Percentiles rank a stretch among this genome's conserved stretches.
Evolutionary conservation across 2,888 invertebrate genomes (phyloP).

Genomic region (Iphiclides podalirius): DNA sequence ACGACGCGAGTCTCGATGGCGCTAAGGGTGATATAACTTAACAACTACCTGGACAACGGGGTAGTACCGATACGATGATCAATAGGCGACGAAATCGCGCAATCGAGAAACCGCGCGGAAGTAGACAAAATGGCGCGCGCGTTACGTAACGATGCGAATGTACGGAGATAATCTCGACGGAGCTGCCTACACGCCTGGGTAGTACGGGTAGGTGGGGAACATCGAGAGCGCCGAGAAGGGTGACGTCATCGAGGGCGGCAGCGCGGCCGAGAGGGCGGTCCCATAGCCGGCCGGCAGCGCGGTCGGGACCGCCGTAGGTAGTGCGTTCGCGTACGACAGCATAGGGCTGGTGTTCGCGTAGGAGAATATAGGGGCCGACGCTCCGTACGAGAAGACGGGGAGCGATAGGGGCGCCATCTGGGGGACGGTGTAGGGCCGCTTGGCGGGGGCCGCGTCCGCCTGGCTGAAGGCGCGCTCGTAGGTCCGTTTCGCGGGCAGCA

Average conservation of each 20-base stretch:
- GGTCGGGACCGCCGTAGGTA: constrained; percentile 46
- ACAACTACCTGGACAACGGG: too few relatives aligned
- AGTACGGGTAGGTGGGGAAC: constrained; percentile 65
- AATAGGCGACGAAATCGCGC: too few relatives aligned
- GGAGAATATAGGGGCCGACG: constrained; percentile 62
- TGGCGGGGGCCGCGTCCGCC: constrained; percentile 58
- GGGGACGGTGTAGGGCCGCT: constrained; percentile 63
- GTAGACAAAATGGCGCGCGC: too few relatives aligned
- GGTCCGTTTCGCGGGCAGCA: constrained; percentile 81
- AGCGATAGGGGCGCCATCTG: constrained; percentile 62
- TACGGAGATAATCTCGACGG: too few relatives aligned
- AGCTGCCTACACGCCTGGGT: constrained; percentile 54
- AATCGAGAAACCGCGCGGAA: too few relatives aligned
- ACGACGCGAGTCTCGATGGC: too few relatives aligned
- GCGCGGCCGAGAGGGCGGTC: constrained; percentile 47
- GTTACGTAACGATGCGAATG: too few relatives aligned
- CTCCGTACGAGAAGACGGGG: constrained; percentile 78
- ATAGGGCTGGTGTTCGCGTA: constrained; percentile 63
- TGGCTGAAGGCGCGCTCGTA: constrained; percentile 87
- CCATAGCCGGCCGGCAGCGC: constrained; percentile 60
- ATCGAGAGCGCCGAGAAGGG: constrained; percentile 52
- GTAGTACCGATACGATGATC: too few relatives aligned
- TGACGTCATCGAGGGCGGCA: constrained; percentile 48
- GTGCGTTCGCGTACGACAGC: constrained; percentile 54
- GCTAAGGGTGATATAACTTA: too few relatives aligned